These are phyloP conservation scores for Pseudachorutes palmiensis DNA, from an alignment of 1,140 invertebrate genomes.

Conservation along the genomic window DNA sequence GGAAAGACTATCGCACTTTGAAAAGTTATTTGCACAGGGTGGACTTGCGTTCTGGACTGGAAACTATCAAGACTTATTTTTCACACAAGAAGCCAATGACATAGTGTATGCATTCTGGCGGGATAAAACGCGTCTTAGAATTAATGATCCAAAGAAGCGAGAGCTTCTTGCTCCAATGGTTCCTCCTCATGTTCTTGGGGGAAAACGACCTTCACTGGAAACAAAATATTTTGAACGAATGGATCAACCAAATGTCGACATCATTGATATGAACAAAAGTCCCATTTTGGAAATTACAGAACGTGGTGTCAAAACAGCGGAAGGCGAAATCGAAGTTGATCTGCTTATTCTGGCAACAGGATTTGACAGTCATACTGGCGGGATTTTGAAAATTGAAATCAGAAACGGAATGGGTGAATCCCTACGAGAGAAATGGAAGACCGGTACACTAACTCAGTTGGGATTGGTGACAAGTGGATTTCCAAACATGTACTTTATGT, in stretches of 20 bases:
- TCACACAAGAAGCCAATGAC: constrained; percentile 11
- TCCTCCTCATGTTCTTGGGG: background rate
- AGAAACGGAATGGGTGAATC: background rate
- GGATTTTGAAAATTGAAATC: constrained; percentile 13
- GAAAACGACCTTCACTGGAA: constrained; percentile 14
- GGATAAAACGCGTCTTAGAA: constrained; percentile 3
- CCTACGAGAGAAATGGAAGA: constrained; percentile 3
- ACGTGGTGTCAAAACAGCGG: constrained; percentile 3
- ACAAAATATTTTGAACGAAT: constrained; percentile 13
- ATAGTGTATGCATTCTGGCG: constrained; percentile 15
- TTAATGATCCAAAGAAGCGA: constrained; percentile 1
- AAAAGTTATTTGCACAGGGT: background rate
- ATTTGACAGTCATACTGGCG: constrained; percentile 10
- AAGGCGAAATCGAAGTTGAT: constrained; percentile 3
- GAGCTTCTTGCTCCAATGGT: constrained; percentile 3
- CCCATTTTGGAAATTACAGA: constrained; percentile 15
- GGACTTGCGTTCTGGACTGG: constrained; percentile 11
- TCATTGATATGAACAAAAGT: constrained; percentile 9
- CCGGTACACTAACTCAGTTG: constrained; percentile 2
- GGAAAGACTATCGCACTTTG: background rate
- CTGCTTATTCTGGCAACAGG: constrained; percentile 12
- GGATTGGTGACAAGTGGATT: background rate
- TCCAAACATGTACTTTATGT: constrained; percentile 10
- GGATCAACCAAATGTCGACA: constrained; percentile 18
- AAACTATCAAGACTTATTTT: constrained; percentile 2